phyloP scores from a whole-genome alignment of 1,140 invertebrate species.

The Tetragnatha versicolor region DNA sequence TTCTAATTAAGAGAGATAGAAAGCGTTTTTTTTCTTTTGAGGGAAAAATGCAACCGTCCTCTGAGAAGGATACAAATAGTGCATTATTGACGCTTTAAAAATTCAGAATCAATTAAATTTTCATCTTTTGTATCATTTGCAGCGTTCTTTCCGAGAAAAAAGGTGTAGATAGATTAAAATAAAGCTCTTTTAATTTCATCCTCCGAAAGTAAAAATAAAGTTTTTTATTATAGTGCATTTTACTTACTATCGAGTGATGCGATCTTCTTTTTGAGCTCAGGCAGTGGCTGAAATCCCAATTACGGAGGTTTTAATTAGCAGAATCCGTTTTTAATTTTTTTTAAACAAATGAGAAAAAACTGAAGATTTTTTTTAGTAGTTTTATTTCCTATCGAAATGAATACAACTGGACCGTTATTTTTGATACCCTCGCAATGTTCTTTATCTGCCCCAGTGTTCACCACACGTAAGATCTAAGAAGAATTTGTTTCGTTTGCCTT shows the following conservation, averaged over 20 bases:
- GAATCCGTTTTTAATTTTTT: not conserved
- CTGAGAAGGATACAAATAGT: not conserved
- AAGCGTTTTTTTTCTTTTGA: not conserved
- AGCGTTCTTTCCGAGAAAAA: not conserved
- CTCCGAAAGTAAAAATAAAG: not conserved
- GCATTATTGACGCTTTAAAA: not conserved
- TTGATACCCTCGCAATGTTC: too few species aligned
- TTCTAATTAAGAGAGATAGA: not conserved
- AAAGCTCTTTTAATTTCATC: slow-evolving; percentile 6
- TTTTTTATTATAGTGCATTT: not conserved
- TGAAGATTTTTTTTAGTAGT: too few species aligned
- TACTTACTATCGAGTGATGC: not conserved
- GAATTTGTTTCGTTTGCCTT: too few species aligned
- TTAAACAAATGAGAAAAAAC: too few species aligned
- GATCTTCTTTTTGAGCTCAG: not conserved
- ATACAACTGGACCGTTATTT: too few species aligned
- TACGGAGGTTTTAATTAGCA: slow-evolving; percentile 10
- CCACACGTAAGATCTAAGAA: too few species aligned
- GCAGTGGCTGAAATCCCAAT: slow-evolving; percentile 1
- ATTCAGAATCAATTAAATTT: slow-evolving; percentile 20
- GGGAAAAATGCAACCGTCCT: not conserved
- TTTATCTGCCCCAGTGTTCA: too few species aligned
- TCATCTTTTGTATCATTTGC: slow-evolving; percentile 2
- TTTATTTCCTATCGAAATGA: too few species aligned
- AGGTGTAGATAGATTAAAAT: slow-evolving; percentile 14